A percentile compares a stretch with the other conserved stretches of the same genome.
Evolutionary conservation across 2,113 vertebrate genomes (phyloP).

Genomic region (Sialia sialis): DNA sequence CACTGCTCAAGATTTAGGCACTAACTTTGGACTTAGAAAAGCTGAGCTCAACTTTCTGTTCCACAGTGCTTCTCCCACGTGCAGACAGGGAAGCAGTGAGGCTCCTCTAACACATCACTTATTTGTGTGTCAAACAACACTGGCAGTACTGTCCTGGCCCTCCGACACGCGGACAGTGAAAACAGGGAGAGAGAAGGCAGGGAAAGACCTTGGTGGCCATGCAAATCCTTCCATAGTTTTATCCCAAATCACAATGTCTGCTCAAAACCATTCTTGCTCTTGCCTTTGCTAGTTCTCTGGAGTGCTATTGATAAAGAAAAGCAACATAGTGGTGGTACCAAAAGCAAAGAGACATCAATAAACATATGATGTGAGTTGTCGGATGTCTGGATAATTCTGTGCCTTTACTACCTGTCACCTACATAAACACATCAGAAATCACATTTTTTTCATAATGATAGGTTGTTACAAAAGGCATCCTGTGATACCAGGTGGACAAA

Average conservation of each 20-base stretch:
- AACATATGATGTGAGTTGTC: accelerated
- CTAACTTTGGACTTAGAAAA: background rate
- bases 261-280: background rate
- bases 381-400: background rate
- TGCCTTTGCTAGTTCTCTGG: background rate
- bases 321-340: background rate
- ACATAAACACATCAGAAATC: background rate
- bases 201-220: background rate
- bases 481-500: background rate
- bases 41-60: background rate
- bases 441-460: background rate
- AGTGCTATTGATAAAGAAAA: background rate
- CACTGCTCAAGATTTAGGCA: background rate
- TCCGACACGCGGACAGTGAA: accelerated
- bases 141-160: background rate
- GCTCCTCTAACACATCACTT: background rate
- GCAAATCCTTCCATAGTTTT: background rate
- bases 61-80: background rate
- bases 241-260: background rate
- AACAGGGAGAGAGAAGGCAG: background rate
- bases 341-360: background rate
- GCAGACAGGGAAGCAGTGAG: background rate
- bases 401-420: background rate
- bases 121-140: background rate
- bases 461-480: background rate